These are phyloP conservation scores for Prenolepis imparis DNA, from an alignment of 2,888 invertebrate species.

Conservation along the genomic window DNA sequence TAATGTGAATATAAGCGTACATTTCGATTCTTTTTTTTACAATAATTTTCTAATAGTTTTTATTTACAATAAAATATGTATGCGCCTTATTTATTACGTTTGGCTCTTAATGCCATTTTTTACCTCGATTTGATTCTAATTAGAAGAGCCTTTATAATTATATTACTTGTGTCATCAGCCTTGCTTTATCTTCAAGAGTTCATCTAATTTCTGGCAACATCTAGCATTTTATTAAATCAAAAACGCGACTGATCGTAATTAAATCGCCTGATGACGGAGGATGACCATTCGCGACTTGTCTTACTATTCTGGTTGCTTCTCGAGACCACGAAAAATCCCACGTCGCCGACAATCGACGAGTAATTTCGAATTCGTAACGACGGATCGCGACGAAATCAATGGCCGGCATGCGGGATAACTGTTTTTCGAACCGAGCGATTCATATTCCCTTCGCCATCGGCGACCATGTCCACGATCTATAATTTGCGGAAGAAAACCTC, in stretches of 20 bases:
- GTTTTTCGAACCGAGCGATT: constrained; percentile 18
- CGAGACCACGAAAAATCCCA: constrained; percentile 12
- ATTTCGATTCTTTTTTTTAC: too few species aligned
- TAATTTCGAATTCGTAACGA: constrained; percentile 37
- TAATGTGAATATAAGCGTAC: too few species aligned
- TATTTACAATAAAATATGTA: too few species aligned
- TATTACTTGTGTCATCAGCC: too few species aligned
- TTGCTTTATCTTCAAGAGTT: neutral
- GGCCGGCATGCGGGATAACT: constrained; percentile 42
- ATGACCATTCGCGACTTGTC: constrained; percentile 32
- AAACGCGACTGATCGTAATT: too few species aligned
- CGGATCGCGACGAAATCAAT: constrained; percentile 32
- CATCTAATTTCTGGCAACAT: neutral
- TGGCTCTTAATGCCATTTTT: too few species aligned
- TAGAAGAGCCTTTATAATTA: too few species aligned
- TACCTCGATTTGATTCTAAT: too few species aligned
- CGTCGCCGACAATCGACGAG: constrained; percentile 17
- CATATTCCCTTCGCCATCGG: constrained; percentile 4
- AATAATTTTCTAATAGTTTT: too few species aligned
- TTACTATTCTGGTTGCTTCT: neutral
- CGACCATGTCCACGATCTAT: constrained; percentile 25
- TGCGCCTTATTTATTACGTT: too few species aligned
- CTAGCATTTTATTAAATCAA: too few species aligned
- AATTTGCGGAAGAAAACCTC: constrained; percentile 27
- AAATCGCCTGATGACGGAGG: neutral